Evolutionary conservation across 2,888 invertebrate genomes (phyloP).

Genomic region (Drosophila kuntzei): DNA sequence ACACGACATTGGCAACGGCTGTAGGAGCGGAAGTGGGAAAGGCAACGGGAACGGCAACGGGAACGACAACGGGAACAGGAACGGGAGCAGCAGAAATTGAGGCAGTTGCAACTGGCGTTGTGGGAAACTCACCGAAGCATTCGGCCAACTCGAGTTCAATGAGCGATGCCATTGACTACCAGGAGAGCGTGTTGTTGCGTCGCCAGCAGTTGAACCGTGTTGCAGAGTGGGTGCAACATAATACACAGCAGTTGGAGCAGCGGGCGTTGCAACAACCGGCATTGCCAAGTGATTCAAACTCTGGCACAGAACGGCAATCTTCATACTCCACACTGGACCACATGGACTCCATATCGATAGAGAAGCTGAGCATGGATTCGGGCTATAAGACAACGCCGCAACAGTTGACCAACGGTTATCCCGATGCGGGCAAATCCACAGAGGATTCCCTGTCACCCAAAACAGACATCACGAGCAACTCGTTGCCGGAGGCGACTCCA

Average conservation of each 20-base stretch:
- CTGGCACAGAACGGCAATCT: conserved; percentile 76
- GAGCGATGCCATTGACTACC: conserved; percentile 83
- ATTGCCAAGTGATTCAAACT: conserved; percentile 66
- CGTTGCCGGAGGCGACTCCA: conserved; percentile 49
- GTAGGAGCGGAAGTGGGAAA: background rate
- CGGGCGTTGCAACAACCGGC: conserved; percentile 64
- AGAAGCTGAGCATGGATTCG: conserved; percentile 84
- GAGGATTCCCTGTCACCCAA: conserved; percentile 82
- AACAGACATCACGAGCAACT: conserved; percentile 76
- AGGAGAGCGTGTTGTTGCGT: conserved; percentile 86
- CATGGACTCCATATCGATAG: conserved; percentile 83
- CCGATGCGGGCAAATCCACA: conserved; percentile 76
- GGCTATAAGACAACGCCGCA: conserved; percentile 84
- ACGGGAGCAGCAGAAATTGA: background rate
- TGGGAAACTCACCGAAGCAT: conserved; percentile 74
- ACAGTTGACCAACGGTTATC: conserved; percentile 73
- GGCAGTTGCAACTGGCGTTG: conserved; percentile 23
- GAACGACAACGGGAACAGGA: background rate
- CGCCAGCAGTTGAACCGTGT: conserved; percentile 89
- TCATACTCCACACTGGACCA: conserved; percentile 82
- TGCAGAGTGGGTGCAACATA: conserved; percentile 92
- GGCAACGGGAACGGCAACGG: background rate
- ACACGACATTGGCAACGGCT: background rate
- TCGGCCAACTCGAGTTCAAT: conserved; percentile 84
- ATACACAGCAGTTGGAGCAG: conserved; percentile 86